Conservation (phyloP, 2,797 vertebrate genomes). For the Galaxias olidus region DNA sequence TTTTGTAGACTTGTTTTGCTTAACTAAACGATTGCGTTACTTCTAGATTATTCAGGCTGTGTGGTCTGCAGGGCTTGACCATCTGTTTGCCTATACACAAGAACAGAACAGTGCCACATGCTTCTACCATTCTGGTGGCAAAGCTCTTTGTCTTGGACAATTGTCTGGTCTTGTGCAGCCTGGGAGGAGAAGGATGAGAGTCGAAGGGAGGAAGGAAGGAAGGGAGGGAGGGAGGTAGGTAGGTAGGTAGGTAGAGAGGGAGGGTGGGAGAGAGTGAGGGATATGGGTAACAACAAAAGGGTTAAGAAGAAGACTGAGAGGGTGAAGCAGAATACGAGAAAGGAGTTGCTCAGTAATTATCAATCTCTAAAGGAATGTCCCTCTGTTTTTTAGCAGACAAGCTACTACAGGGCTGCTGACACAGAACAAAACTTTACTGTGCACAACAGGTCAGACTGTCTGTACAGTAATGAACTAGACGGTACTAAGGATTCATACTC, state of each 20-base stretch:
- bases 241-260: slow-evolving; percentile 8
- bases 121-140: slow-evolving; percentile 27
- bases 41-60: no score
- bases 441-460: slow-evolving; percentile 34
- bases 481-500: no score
- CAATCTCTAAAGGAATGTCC: slow-evolving; percentile 76
- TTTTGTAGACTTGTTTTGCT: no score
- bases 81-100: no score
- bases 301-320: slow-evolving; percentile 17
- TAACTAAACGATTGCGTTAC: no score
- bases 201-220: slow-evolving; percentile 6
- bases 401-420: slow-evolving; percentile 68
- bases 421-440: slow-evolving; percentile 37
- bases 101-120: no score
- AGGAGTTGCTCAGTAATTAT: slow-evolving; percentile 74
- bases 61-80: no score
- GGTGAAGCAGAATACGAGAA: slow-evolving; percentile 55
- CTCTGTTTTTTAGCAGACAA: slow-evolving; percentile 67
- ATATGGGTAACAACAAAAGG: neutral
- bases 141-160: slow-evolving; percentile 27
- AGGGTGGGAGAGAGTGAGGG: neutral
- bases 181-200: neutral
- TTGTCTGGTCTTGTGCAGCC: slow-evolving; percentile 9
- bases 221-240: slow-evolving; percentile 1
- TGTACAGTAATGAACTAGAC: no score